Percentiles rank a stretch among this genome's conserved stretches.
These are phyloP conservation scores for Buathra laborator DNA, from an alignment of 2,888 invertebrate genomes.

Conservation along the genomic window DNA sequence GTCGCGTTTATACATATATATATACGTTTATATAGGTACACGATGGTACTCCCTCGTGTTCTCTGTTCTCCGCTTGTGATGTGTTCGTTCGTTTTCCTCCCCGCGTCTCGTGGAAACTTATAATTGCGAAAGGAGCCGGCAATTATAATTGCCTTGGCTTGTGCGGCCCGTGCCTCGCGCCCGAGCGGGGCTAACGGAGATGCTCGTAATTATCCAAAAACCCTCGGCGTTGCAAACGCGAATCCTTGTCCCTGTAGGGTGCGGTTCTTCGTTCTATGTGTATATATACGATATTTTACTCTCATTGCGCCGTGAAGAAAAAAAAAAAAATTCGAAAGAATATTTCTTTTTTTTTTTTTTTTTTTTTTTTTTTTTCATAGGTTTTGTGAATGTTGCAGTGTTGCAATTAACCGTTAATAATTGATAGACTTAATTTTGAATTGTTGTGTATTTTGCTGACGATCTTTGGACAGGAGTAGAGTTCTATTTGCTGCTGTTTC, in stretches of 20 bases:
- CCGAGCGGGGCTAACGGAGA: constrained; percentile 75
- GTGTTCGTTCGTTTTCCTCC: constrained; percentile 52
- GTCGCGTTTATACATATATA: constrained; percentile 63
- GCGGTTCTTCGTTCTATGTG: constrained; percentile 40
- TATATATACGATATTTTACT: constrained; percentile 37
- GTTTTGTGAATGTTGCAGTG: background rate
- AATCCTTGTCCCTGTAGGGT: constrained; percentile 36
- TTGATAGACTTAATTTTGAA: background rate
- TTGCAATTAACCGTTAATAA: too few species aligned
- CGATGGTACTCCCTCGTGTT: constrained; percentile 53
- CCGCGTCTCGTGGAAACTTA: constrained; percentile 83
- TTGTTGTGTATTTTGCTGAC: background rate
- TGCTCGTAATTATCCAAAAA: constrained; percentile 84
- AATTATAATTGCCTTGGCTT: constrained; percentile 84
- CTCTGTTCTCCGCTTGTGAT: constrained; percentile 45
- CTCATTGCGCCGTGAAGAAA: constrained; percentile 16
- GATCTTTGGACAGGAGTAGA: background rate
- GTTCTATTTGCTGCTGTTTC: constrained; percentile 32
- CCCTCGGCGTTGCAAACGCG: constrained; percentile 72
- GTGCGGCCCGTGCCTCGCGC: constrained; percentile 71
- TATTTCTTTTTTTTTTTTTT: background rate
- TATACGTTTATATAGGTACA: background rate
- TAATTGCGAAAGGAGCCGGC: constrained; percentile 85
- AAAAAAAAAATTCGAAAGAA: background rate
- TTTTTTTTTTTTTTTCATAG: background rate